Percentiles rank a stretch among this genome's conserved stretches.
Conservation (phyloP, 2,797 vertebrate genomes). For the Liparis tanakae region DNA sequence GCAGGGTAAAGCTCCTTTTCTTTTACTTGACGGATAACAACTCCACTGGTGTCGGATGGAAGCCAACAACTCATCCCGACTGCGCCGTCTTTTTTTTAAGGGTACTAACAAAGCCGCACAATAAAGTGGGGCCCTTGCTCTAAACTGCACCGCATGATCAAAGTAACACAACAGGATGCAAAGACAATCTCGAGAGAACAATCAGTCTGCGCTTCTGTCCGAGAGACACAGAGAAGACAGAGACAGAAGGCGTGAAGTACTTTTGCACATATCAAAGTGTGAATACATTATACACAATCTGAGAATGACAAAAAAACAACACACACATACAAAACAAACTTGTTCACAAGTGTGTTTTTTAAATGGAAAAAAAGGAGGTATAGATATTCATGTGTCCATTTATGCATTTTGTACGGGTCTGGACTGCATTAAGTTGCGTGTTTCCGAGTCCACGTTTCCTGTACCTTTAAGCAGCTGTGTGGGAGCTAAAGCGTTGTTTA, state of each 20-base stretch:
- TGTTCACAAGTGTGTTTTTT: neutral
- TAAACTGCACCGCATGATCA: neutral
- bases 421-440: constrained; percentile 24
- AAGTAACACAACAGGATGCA: neutral
- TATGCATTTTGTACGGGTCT: constrained; percentile 1
- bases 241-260: constrained; percentile 18
- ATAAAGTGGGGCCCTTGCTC: neutral
- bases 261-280: constrained; percentile 11
- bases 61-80: neutral
- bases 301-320: neutral
- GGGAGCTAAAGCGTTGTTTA: constrained; percentile 62
- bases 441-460: constrained; percentile 42
- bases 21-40: neutral
- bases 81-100: neutral
- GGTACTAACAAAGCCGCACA: neutral
- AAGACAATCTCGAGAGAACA: constrained; percentile 2
- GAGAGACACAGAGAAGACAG: constrained; percentile 5
- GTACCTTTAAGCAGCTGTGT: constrained; percentile 49
- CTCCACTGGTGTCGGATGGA: neutral
- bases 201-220: neutral
- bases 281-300: constrained; percentile 3
- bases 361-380: constrained; percentile 1
- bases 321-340: neutral
- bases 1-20: neutral
- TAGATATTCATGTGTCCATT: constrained; percentile 2